Evolutionary conservation across 2,113 vertebrate species (phyloP), one percentile per base, ranked within the genome.

Genomic region (Oreocharis arfaki): DNA sequence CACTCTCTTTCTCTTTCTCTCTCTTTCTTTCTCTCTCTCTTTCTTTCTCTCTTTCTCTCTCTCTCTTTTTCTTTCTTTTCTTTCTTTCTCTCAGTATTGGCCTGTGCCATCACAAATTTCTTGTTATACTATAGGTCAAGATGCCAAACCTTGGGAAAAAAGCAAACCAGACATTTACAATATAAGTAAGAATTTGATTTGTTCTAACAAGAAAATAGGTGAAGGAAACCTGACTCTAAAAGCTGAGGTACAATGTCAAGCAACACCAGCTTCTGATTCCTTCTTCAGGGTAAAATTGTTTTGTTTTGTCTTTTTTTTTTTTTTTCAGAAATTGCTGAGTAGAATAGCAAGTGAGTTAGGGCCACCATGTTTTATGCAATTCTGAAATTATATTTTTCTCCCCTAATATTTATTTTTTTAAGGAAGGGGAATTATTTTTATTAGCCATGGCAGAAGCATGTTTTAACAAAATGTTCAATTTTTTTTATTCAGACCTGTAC

Each of bases 271-370:
- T 44, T 71, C 39, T 44, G 26, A 32, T 13, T 37, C 21, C 39
- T 53, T 32, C 47, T 63, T 52, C 7, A 3, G 39, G 7, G 21
- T 37, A 46, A 53, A 52, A 30, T 70, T 9, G 8, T 12, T 16
- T 7, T n/a, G 17, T 3, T 2, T 70, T 9, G 8, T 12, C 13
- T 7, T n/a, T 22, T 3, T 2, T 50, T 20, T 16, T 28, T 16
- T 28, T 49, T 22, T 60, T 30, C 5, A 50, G 32, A 46, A 16
- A 53, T 21, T 37, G 8, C 13, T 61, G 5, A 61, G 32, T 71
- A 53, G 26, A 44, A 26, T 16, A 32, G 3, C 47, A 61, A 32
- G 16, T 4, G 3, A 61, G 71, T 26, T 52, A 11, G 6, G 10
- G 11, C 10, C 6, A 23, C 16, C 5, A 11, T 16, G 37, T 21